Base-by-base conservation (phyloP, 2,113 vertebrate species). In the Pelusios castaneus region DNA sequence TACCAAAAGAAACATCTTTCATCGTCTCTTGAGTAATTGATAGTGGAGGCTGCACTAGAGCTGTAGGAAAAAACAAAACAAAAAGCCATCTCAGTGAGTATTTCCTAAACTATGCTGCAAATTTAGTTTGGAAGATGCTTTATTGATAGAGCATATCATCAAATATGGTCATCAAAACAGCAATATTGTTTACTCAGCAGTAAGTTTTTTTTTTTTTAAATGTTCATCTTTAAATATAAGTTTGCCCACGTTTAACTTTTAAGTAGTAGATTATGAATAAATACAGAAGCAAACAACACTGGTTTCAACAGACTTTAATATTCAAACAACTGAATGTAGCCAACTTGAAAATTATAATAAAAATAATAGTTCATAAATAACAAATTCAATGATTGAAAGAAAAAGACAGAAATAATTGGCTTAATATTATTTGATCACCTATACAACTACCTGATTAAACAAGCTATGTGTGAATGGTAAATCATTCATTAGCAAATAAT, bases 1-100 rank as follows among this genome's bases (percentile, higher is more conserved):
- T 95, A 80, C 97, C 96, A 90, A 99, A 99, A 29, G 98, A 98
- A 82, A 99, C 98, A 51, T 99, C 99, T 96, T 99, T 99, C 93
- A 98, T 97, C 6, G 97, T 96, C 49, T 99, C 99, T 96, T 99
- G 99, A 95, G 98, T 85, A 92, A 98, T 97, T 49, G 98, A 96
- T 89, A 99, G 95, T 4, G 99, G 98, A 19, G 99, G 97, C 82
- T 99, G 99, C 63, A 99, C 98, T 90, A 99, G 96, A 93, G 98
- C 98, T 99, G 97, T 51, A 94, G 77, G 95, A 25, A 95, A 88
- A 88, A 91, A 95, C 78, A 96, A 9, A 63, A 76, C 11, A 56
- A 49, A 82, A 90, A 86, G 4, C 19, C 19, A 84, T n/a, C 38
- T 89, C 24, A 91, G 19, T 52, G 87, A 91, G 41, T 38, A 60